Percentiles rank a stretch among this genome's conserved stretches.
These are phyloP conservation scores for Lysiphlebus fabarum DNA, from an alignment of 1,140 invertebrate genomes.

Conservation along the genomic window DNA sequence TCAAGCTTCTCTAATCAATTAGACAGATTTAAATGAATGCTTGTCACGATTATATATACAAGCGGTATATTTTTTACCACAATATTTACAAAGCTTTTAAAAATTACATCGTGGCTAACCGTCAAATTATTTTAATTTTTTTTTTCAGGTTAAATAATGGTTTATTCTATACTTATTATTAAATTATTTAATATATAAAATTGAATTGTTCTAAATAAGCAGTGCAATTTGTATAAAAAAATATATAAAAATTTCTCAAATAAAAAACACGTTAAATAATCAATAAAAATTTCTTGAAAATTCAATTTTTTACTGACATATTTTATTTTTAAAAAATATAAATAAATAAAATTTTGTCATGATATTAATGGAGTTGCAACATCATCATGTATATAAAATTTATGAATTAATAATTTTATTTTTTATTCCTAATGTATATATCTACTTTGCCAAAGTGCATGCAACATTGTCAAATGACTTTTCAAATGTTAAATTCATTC, in stretches of 20 bases:
- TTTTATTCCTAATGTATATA: conserved; percentile 5
- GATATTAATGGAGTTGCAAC: not conserved
- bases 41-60: conserved; percentile 21
- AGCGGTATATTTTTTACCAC: conserved; percentile 15
- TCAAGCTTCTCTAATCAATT: conserved; percentile 29
- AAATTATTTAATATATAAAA: conserved; percentile 2
- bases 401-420: not conserved
- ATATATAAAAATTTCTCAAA: no score
- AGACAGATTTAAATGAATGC: conserved; percentile 26
- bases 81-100: conserved; percentile 13
- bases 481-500: conserved; percentile 28
- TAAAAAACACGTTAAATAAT: no score
- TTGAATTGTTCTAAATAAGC: not conserved
- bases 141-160: conserved; percentile 15
- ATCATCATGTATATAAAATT: no score
- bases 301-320: no score
- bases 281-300: no score
- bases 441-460: not conserved
- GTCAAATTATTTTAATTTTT: conserved; percentile 21
- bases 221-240: no score
- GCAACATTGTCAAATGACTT: no score
- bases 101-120: conserved; percentile 22
- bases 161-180: conserved; percentile 16
- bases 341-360: no score
- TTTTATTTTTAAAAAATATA: no score